Evolutionary conservation across 2,113 vertebrate genomes (phyloP).

Genomic region (Natator depressus): DNA sequence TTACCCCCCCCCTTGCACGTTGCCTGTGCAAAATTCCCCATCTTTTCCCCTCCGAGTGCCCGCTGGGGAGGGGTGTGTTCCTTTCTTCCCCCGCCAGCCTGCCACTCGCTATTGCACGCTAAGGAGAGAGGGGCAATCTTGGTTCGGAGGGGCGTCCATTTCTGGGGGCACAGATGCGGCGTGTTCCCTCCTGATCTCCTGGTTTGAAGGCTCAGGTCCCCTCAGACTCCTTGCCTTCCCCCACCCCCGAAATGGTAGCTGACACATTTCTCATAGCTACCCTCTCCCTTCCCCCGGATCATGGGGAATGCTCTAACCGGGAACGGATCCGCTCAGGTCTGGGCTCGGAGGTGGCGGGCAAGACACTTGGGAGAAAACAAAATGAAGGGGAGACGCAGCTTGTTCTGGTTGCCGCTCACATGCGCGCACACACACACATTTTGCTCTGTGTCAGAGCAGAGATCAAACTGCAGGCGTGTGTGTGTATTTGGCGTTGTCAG

Average conservation of each 20-base stretch:
- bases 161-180: no score
- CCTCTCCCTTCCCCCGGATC: not conserved
- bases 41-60: not conserved
- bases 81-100: not conserved
- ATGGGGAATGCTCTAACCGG: no score
- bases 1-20: not conserved
- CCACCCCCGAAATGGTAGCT: not conserved
- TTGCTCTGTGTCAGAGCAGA: not conserved
- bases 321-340: no score
- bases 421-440: no score
- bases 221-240: not conserved
- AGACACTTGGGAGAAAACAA: no score
- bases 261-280: not conserved
- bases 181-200: no score
- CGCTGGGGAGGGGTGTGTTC: not conserved
- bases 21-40: not conserved
- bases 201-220: not conserved
- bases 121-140: no score
- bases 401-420: not conserved
- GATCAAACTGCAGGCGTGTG: not conserved
- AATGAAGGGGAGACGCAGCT: not conserved
- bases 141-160: no score
- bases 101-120: no score
- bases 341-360: no score
- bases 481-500: not conserved